phyloP scores from a whole-genome alignment of 2,113 vertebrate species.

The Pterophyllum scalare region DNA sequence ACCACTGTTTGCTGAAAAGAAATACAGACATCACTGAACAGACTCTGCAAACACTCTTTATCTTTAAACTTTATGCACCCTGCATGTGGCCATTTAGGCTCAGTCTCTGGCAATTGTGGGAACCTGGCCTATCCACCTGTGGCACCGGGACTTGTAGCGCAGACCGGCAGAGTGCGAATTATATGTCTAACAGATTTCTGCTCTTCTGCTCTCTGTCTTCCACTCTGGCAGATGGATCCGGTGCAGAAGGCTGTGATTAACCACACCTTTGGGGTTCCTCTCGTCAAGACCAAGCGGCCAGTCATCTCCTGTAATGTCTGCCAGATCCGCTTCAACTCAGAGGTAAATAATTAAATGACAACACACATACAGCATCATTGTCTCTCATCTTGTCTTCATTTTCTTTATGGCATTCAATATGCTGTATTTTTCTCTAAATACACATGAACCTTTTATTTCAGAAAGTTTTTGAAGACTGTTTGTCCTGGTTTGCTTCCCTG shows the following conservation, averaged over 20 bases:
- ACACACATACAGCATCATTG: background rate
- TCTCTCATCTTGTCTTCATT: background rate
- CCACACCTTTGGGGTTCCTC: slow-evolving; percentile 90
- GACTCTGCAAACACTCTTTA: background rate
- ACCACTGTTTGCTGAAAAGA: slow-evolving; percentile 12
- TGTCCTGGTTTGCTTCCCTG: slow-evolving; percentile 10
- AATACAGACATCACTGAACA: slow-evolving; percentile 6
- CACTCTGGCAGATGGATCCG: slow-evolving; percentile 89
- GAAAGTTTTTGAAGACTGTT: slow-evolving; percentile 15
- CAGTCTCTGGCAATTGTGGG: slow-evolving; percentile 15
- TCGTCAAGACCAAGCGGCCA: slow-evolving; percentile 89
- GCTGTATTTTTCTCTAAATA: background rate
- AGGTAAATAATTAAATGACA: slow-evolving; percentile 78
- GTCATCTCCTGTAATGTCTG: slow-evolving; percentile 95
- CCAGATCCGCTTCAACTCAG: slow-evolving; percentile 96
- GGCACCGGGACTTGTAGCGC: background rate
- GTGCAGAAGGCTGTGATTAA: slow-evolving; percentile 93
- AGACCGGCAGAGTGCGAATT: slow-evolving; percentile 7
- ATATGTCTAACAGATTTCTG: slow-evolving; percentile 38
- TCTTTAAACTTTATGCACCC: background rate
- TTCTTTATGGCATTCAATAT: background rate
- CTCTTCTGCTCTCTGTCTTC: slow-evolving; percentile 22
- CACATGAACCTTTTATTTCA: background rate
- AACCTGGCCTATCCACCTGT: slow-evolving; percentile 27
- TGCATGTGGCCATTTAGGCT: background rate